Base-by-base conservation (phyloP, 2,113 vertebrate genomes). In the Seriola aureovittata region DNA sequence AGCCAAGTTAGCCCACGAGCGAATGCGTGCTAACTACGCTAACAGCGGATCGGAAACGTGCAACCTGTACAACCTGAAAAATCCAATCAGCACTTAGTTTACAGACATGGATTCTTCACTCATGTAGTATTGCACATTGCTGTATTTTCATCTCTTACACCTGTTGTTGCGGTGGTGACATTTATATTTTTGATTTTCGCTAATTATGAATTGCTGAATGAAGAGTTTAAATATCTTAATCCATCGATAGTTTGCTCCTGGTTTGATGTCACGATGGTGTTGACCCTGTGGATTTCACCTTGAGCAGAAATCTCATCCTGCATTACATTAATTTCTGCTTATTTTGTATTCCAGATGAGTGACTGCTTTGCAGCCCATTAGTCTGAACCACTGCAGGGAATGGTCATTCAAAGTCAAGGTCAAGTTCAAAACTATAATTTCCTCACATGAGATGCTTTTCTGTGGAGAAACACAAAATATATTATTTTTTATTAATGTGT, bases 381-480 rank as follows among this genome's bases (percentile, higher is more conserved):
- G 73, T 70, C 48, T 55, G 40, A 66, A 58, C 68, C 44, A 57
- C 58, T 25, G 21, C 17, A 19, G 6, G 25, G 75, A 75, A 71
- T 46, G 42, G 72, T 29, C 52, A 64, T 78, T 78, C 57, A 67
- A 34, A 54, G 14, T 67, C 60, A 72, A 79, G 70, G 81, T 78
- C 68, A 62, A n/a, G 46, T 67, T 75, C 59, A 54, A 12, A 44
- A 3, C 16, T 42, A 42, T 42, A 42, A 42, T 11, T 42, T 42
- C 10, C 40, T 2, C 8, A 42, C 40, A 42, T 42, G 40, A 8
- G 40, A 42, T 10, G 40, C 8, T 42, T 42, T 42, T 42, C 2
- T 8, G 40, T 42, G 40, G 40, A 42, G 11, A 42, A 9, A 42
- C 40, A 42, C 34, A 29, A 29, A 29, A 29, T 29, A 29, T 29